Conservation (phyloP, 2,113 vertebrate genomes). For the Crotalus helleri region DNA sequence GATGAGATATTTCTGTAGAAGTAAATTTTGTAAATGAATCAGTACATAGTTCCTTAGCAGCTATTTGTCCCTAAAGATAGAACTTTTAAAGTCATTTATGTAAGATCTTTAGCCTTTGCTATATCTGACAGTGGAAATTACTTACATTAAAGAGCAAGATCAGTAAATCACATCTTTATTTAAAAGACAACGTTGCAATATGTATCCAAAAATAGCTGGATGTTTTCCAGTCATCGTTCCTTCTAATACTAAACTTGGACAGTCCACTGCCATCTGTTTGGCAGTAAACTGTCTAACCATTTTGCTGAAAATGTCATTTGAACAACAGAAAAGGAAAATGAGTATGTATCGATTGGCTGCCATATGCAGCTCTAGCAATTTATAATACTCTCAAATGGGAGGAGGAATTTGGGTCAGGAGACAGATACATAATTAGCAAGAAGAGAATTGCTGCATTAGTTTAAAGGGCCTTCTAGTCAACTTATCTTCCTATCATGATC, state of each 20-base stretch:
- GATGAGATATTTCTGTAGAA: background rate
- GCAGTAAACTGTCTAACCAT: background rate
- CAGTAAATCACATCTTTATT: slow-evolving; percentile 40
- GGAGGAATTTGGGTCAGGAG: background rate
- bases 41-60: slow-evolving; percentile 31
- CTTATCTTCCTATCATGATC: background rate
- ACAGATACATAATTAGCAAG: background rate
- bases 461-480: background rate
- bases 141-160: slow-evolving; percentile 30
- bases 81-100: slow-evolving; percentile 5
- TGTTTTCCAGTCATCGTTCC: background rate
- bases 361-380: background rate
- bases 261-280: background rate
- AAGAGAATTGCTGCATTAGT: background rate
- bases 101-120: background rate
- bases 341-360: background rate
- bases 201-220: slow-evolving; percentile 16
- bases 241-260: background rate
- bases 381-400: background rate
- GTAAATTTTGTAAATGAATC: background rate
- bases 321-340: background rate
- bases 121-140: background rate
- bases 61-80: slow-evolving; percentile 20
- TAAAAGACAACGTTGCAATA: slow-evolving; percentile 34
- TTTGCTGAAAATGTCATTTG: background rate